Percentiles rank a stretch among this genome's conserved stretches.
These are phyloP conservation scores for Xestia c-nigrum DNA, from an alignment of 2,888 invertebrate species.

Conservation along the genomic window DNA sequence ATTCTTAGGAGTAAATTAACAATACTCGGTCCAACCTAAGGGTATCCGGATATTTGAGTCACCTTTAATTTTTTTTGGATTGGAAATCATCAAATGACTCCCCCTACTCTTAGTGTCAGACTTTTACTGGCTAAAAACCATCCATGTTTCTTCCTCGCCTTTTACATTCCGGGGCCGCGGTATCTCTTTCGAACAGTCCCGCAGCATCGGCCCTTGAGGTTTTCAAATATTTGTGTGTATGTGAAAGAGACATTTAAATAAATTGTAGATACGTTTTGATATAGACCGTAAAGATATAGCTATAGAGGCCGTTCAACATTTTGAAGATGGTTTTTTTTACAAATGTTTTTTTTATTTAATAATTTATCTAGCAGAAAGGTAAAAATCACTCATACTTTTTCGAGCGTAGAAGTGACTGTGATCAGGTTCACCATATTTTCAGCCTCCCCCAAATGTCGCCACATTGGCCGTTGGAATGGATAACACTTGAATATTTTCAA, in stretches of 20 bases:
- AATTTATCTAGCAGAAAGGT: not conserved
- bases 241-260: not conserved
- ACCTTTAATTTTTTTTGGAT: too few species aligned
- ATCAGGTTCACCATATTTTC: not conserved
- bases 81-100: too few species aligned
- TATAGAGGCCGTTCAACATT: not conserved
- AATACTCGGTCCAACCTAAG: too few species aligned
- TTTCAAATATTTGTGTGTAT: not conserved
- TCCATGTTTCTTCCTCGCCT: too few species aligned
- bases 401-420: not conserved
- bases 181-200: too few species aligned
- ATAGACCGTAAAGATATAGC: not conserved
- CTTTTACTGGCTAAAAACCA: too few species aligned
- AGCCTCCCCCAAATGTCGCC: too few species aligned
- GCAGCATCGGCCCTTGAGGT: not conserved
- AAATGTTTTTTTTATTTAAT: not conserved
- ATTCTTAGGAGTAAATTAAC: too few species aligned
- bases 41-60: too few species aligned
- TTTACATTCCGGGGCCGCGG: too few species aligned
- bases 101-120: too few species aligned
- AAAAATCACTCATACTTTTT: not conserved
- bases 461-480: too few species aligned
- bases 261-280: not conserved
- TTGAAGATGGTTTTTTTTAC: not conserved
- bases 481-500: not conserved